Conservation (phyloP, 2,888 invertebrate genomes). For the Caenorhabditis japonica region DNA sequence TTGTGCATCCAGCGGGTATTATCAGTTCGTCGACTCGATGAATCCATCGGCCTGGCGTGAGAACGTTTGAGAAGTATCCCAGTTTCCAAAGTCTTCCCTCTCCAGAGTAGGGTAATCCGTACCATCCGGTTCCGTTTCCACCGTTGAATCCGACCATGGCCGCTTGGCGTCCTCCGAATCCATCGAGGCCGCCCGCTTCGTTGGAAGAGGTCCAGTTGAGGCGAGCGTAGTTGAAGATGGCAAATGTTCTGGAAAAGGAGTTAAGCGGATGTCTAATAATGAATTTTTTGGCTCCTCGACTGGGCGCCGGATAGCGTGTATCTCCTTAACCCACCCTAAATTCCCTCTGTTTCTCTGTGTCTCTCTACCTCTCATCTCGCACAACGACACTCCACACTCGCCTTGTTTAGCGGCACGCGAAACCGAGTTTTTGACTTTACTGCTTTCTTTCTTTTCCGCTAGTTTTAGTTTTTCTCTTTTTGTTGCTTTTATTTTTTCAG, state of each 20-base stretch:
- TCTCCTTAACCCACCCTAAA: too few species aligned
- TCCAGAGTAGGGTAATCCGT: constrained; percentile 73
- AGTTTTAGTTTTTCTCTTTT: too few species aligned
- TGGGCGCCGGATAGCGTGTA: too few species aligned
- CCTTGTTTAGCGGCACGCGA: too few species aligned
- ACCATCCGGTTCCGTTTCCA: constrained; percentile 86
- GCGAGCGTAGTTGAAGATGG: constrained; percentile 92
- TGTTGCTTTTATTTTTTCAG: too few species aligned
- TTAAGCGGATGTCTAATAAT: too few species aligned
- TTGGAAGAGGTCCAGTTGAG: constrained; percentile 92
- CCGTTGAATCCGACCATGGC: constrained; percentile 90
- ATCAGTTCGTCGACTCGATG: constrained; percentile 91
- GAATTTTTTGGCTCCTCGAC: too few species aligned
- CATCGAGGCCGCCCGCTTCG: constrained; percentile 83
- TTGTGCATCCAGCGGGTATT: constrained; percentile 72
- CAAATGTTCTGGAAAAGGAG: constrained; percentile 83
- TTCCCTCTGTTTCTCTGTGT: too few species aligned
- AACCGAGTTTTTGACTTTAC: too few species aligned
- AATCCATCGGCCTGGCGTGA: constrained; percentile 85
- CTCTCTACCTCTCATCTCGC: too few species aligned
- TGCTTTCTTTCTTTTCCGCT: too few species aligned
- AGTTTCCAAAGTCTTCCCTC: constrained; percentile 82
- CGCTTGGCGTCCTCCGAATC: constrained; percentile 71
- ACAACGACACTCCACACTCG: too few species aligned
- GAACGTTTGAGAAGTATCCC: constrained; percentile 76